Evolutionary conservation across 2,797 vertebrate species (phyloP), one percentile per base, ranked within the genome.

Genomic region (Melanogrammus aeglefinus): DNA sequence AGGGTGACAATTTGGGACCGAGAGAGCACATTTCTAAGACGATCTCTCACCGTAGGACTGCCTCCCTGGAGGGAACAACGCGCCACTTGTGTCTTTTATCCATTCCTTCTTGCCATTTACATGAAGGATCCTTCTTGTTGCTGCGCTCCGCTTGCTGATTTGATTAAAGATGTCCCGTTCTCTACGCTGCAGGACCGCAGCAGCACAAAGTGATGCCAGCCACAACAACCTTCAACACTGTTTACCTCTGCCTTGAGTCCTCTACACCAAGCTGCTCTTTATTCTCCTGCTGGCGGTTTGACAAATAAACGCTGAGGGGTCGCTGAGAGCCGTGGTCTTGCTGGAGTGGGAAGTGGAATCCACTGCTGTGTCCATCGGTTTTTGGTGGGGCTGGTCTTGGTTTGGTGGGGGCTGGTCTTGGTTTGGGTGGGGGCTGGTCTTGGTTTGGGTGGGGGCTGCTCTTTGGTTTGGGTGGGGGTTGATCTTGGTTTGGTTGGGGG

Each of bases 1-100:
- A 75, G 83, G 87, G 86, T 92, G 90, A 91, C 85, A 91, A 86
- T 87, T 90, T 87, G 31, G 81, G 79, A 79, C 69, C 83, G 76
- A 85, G 85, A 91, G n/a, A 89, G 81, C 75, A 76, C 81, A n/a
- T n/a, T 84, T 82, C 74, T 81, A 78, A 87, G 86, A 87, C 78
- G 85, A 85, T 88, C 81, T 90, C 24, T 24, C 76, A 13, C 51
- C 41, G 77, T 18, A 71, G 78, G 87, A 87, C 83, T 4, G 69
- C 69, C 9, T 72, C 70, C 70, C 70, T 72, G 31, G 70, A 21
- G n/a, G 57, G 57, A n/a, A 63, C 51, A 2, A 9, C 57, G 57
- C 57, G n/a, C 57, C 57, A 24, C 57, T 1, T 66, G n/a, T 66
- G 57, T 66, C 57, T 57, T n/a, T 57, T 18, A 57, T n/a, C 21